These are phyloP conservation scores for Macaca nemestrina DNA, from an alignment of 2,113 vertebrate genomes.

Conservation along the genomic window DNA sequence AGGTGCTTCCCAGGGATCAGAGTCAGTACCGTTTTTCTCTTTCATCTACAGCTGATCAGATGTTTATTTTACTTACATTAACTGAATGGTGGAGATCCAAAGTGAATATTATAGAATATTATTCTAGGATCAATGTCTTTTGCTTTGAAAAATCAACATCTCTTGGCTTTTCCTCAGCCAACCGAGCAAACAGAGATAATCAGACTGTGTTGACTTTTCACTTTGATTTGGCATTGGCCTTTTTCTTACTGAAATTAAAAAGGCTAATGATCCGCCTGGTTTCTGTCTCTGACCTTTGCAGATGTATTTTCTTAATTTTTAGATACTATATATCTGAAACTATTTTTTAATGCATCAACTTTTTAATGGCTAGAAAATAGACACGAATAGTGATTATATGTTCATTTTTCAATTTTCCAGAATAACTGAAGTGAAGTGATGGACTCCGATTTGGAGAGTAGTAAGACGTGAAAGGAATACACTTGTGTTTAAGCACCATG, in stretches of 20 bases:
- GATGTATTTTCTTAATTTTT: constrained; percentile 33
- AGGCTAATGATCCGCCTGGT: neutral
- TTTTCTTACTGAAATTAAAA: constrained; percentile 27
- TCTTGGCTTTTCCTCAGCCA: neutral
- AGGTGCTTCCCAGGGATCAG: neutral
- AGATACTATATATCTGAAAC: neutral
- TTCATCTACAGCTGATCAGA: neutral
- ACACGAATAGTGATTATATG: neutral
- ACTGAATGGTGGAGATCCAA: neutral
- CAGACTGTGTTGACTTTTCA: neutral
- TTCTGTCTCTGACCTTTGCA: constrained; percentile 41
- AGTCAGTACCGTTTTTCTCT: neutral
- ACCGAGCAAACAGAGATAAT: constrained; percentile 16
- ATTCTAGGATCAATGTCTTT: constrained; percentile 18
- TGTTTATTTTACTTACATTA: neutral
- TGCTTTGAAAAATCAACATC: constrained; percentile 19
- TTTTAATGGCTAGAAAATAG: constrained; percentile 48
- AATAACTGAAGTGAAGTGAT: constrained; percentile 58
- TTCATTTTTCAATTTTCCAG: constrained; percentile 75
- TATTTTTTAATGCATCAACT: neutral
- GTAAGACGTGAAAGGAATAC: constrained; percentile 73
- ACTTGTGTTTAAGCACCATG: constrained; percentile 82
- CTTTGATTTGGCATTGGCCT: constrained; percentile 12
- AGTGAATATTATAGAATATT: constrained; percentile 16
- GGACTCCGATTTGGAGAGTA: constrained; percentile 59